Evolutionary conservation across 1,140 invertebrate species (phyloP), one percentile per base, ranked within the genome.

Genomic region (Achroia grisella): DNA sequence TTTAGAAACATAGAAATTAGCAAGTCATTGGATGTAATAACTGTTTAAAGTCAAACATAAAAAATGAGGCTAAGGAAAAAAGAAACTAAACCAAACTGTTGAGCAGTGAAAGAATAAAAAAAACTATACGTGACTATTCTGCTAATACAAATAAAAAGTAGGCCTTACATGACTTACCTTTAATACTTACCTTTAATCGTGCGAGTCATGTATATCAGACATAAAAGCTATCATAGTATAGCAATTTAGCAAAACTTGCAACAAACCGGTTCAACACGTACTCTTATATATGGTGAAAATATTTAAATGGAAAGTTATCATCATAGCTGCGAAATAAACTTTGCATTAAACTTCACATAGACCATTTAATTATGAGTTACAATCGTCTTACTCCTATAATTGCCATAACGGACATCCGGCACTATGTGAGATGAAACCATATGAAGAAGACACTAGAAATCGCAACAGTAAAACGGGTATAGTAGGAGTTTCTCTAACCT

Each of bases 271-370:
- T 27, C 36, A 41, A 45, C 39, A 12, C 15, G 44, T 47, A 48
- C 46, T n/a, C n/a, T n/a, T n/a, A n/a, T n/a, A 39, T 34, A 9
- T 34, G 39, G 35, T 57, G 53, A 65, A 57, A 65, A 59, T 56
- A 23, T 61, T 60, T 70, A 77, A 68, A 71, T 70, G 70, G 73
- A 77, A 77, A 77, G 73, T 71, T 54, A 39, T 56, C 48, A 47
- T 42, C 45, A 28, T 48, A 56, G 47, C 32, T 32, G 33, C 31
- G 15, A 50, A 45, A 51, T 57, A 39, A 48, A 59, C 53, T 61
- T 23, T 23, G 17, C 17, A 23, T 23, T 23, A 23, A 23, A 3
- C 2, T 6, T 3, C 6, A 23, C 17, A 23, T 23, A 23, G 17
- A 6, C 17, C 17, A 3, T 23, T 23, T 23, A 23, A 23, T 23